Evolutionary conservation across 2,113 vertebrate genomes (phyloP).

Genomic region (Carassius gibelio): DNA sequence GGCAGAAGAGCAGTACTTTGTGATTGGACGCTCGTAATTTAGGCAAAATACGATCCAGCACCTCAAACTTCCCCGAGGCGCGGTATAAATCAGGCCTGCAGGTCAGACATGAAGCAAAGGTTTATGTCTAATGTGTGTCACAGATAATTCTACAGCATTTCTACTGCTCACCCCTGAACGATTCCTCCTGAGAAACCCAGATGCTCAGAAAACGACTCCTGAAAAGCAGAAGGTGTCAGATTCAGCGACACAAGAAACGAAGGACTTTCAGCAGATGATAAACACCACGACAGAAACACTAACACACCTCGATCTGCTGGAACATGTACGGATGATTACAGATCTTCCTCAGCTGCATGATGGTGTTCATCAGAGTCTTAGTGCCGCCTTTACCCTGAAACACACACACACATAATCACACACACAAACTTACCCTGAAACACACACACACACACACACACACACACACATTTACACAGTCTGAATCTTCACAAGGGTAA

Average conservation of each 20-base stretch:
- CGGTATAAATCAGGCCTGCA: slow-evolving; percentile 88
- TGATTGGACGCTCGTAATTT: slow-evolving; percentile 92
- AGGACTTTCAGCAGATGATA: neutral
- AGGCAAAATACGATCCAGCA: slow-evolving; percentile 92
- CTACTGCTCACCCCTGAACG: slow-evolving; percentile 81
- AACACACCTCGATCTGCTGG: slow-evolving; percentile 91
- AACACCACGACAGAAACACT: too few relatives aligned
- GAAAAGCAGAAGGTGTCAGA: slow-evolving; percentile 23
- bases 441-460: too few relatives aligned
- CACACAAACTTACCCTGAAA: neutral
- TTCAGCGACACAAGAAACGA: neutral
- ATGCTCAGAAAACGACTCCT: slow-evolving; percentile 98
- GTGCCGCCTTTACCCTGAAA: slow-evolving; percentile 93
- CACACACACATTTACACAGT: too few relatives aligned
- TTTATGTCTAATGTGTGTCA: neutral
- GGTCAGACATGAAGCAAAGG: neutral
- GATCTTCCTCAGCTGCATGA: slow-evolving; percentile 97
- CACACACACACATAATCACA: neutral
- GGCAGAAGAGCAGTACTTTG: slow-evolving; percentile 98
- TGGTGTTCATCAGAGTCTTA: slow-evolving; percentile 97
- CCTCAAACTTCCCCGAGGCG: slow-evolving; percentile 94
- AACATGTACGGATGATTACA: slow-evolving; percentile 98
- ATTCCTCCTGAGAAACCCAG: slow-evolving; percentile 90
- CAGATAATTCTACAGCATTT: neutral
- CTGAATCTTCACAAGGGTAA: too few relatives aligned